Evolutionary conservation across 2,797 vertebrate genomes (phyloP).

Genomic region (Lepidocolaptes lacrymiger): DNA sequence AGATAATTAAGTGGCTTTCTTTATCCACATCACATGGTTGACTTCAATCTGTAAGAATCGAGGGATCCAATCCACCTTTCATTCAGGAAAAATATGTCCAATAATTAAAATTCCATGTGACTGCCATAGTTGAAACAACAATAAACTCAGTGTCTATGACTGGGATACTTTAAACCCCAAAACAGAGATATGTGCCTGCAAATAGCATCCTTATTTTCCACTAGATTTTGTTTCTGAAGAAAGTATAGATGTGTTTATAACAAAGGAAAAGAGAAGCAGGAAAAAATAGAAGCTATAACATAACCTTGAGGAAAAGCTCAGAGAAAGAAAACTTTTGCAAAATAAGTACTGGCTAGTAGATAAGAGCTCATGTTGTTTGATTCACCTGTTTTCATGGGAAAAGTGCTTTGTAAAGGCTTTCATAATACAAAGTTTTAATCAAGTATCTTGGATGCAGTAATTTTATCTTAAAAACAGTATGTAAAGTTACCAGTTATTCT

Average conservation of each 20-base stretch:
- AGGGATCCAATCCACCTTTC: not conserved
- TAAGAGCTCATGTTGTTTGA: not conserved
- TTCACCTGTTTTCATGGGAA: not conserved
- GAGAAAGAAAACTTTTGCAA: not conserved
- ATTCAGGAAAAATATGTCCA: not conserved
- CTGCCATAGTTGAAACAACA: not conserved
- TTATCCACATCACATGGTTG: not conserved
- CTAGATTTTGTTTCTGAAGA: not conserved
- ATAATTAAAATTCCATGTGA: not conserved
- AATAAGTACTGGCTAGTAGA: not conserved
- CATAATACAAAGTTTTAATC: not conserved
- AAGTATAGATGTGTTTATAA: not conserved
- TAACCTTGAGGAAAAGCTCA: not conserved
- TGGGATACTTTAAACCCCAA: not conserved
- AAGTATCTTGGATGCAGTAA: not conserved
- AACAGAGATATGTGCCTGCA: not conserved
- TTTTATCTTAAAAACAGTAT: not conserved
- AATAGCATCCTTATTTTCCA: not conserved
- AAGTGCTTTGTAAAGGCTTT: not conserved
- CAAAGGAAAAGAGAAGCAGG: not conserved
- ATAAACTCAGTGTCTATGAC: not conserved
- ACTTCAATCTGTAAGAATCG: not conserved
- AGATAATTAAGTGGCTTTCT: slow-evolving; percentile 7
- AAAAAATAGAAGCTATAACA: not conserved
- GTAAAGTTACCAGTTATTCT: not conserved